Percentiles rank a stretch among this genome's conserved stretches.
phyloP scores from a whole-genome alignment of 2,888 invertebrate genomes.

The Polydrusus cervinus region DNA sequence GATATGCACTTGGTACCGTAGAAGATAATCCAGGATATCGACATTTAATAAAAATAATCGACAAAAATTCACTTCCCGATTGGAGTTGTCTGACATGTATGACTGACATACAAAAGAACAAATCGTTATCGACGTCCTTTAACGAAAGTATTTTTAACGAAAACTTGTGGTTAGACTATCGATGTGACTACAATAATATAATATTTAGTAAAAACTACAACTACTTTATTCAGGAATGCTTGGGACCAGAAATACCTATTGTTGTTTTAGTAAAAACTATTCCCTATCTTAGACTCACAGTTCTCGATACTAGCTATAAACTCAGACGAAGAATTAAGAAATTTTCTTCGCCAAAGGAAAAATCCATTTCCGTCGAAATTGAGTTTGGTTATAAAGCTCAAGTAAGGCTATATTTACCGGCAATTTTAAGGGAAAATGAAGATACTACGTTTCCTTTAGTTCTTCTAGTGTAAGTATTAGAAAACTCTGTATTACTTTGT shows the following conservation, averaged over 20 bases:
- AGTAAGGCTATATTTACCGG: conserved; percentile 87
- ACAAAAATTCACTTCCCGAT: conserved; percentile 68
- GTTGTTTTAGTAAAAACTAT: conserved; percentile 78
- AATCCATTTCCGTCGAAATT: conserved; percentile 79
- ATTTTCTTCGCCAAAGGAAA: conserved; percentile 84
- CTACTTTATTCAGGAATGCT: conserved; percentile 76
- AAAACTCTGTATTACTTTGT: neutral
- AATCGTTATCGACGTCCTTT: conserved; percentile 67
- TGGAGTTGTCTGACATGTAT: conserved; percentile 78
- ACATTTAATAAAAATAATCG: conserved; percentile 84
- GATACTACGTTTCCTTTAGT: conserved; percentile 87
- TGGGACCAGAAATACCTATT: conserved; percentile 84
- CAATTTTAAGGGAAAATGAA: conserved; percentile 87
- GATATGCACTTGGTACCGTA: conserved; percentile 88
- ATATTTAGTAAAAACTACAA: conserved; percentile 74
- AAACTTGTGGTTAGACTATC: conserved; percentile 67
- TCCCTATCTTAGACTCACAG: conserved; percentile 76
- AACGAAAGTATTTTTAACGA: conserved; percentile 71
- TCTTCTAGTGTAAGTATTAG: conserved; percentile 84
- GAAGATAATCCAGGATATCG: conserved; percentile 85
- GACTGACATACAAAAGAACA: conserved; percentile 72
- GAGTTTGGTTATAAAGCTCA: conserved; percentile 81
- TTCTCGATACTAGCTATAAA: conserved; percentile 81
- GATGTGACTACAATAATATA: conserved; percentile 77
- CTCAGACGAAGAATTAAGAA: conserved; percentile 77